phyloP scores from a whole-genome alignment of 2,113 vertebrate species.

The Falcunculus frontatus region DNA sequence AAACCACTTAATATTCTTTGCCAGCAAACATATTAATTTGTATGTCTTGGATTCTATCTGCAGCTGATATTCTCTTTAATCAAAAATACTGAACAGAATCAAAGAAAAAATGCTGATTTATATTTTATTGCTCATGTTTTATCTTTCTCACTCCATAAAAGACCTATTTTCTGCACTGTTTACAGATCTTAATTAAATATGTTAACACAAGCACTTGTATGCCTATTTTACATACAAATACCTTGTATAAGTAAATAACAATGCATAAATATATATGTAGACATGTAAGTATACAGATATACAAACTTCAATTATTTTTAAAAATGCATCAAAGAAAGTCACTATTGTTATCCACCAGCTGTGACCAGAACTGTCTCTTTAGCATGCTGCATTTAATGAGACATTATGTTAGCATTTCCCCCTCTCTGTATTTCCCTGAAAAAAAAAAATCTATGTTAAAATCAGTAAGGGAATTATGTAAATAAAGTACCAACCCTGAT shows the following conservation, averaged over 20 bases:
- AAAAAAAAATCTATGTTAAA: conserved; percentile 22
- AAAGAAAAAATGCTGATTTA: conserved; percentile 60
- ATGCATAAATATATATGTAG: background rate
- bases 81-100: conserved; percentile 51
- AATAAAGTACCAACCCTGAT: conserved; percentile 60
- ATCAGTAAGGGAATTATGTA: conserved; percentile 71
- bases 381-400: conserved; percentile 67
- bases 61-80: conserved; percentile 65
- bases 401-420: conserved; percentile 38
- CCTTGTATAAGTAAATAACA: background rate
- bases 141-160: conserved; percentile 40
- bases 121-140: conserved; percentile 53
- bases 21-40: conserved; percentile 36
- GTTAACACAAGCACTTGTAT: conserved; percentile 15
- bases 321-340: conserved; percentile 56
- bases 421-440: background rate
- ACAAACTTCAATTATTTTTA: conserved; percentile 14
- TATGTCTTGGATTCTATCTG: conserved; percentile 41
- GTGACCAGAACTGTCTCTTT: conserved; percentile 47
- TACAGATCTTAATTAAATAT: conserved; percentile 36
- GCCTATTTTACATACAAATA: background rate
- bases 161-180: conserved; percentile 23
- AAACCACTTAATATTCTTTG: conserved; percentile 13
- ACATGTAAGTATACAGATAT: background rate
- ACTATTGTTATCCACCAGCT: conserved; percentile 63